Evolutionary conservation across 92 coral and sea anemone genomes (phyloP), one percentile per base, ranked within the genome.

Genomic region (Micromussa lordhowensis): DNA sequence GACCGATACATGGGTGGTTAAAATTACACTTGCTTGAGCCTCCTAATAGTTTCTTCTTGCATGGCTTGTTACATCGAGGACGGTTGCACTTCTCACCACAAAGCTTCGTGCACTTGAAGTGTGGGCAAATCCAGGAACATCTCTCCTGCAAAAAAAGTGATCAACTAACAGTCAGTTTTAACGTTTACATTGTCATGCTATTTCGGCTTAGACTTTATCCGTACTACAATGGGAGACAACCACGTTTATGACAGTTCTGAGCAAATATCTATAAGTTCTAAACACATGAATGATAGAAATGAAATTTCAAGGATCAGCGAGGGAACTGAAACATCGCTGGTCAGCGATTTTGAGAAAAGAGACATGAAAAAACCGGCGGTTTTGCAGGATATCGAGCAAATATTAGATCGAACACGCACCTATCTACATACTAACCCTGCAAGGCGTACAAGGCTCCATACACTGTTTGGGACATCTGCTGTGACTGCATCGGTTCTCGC

Each of bases 61-160:
- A 96, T 15, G 92, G 87, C 36, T 86, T 81, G 80, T 96, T 90
- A 69, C 99, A 96, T 64, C 92, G 94, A 31, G 83, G 92, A 66
- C 96, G 95, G 75, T 91, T 86, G 87, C 99, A 96, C 51, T 79
- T 85, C 82, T 96, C 95, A 40, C 95, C 89, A 59, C 99, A 96
- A 78, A 88, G 84, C 84, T 82, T 90, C 51, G 80, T 63, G 74
- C 92, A 93, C 38, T 72, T 70, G 82, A 82, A 86, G 70, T 92
- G 96, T 16, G 82, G 88, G 83, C 99, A 96, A 17, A 82, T 40
- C 98, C 99, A 95, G 8, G 88, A 34, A 84, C 99, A 96, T 3
- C 84, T 94, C 77, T 92, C 95, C 92, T 90, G 70, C 24, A 34
- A 32, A 30, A 38, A 32, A 68, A 28, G 18, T 30, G 22, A 80